A percentile compares a stretch with the other conserved stretches of the same genome.
These are phyloP conservation scores for Menidia menidia DNA, from an alignment of 2,797 vertebrate genomes.

Conservation along the genomic window DNA sequence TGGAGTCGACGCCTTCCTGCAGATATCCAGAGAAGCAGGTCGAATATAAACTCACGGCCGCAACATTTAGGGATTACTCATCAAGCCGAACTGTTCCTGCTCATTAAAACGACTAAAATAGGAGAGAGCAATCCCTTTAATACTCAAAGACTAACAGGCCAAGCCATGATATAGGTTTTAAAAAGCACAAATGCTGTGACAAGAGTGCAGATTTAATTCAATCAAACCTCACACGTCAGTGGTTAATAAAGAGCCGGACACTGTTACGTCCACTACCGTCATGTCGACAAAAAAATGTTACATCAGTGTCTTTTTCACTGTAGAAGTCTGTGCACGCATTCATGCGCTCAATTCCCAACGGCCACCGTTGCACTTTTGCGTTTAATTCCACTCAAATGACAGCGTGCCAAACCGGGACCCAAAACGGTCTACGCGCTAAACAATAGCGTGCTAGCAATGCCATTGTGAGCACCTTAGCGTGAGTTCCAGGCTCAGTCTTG, in stretches of 20 bases:
- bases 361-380: background rate
- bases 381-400: background rate
- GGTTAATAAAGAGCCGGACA: background rate
- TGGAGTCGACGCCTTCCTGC: slow-evolving; percentile 91
- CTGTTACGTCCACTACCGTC: background rate
- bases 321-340: background rate
- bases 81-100: slow-evolving; percentile 23
- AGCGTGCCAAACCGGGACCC: background rate
- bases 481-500: background rate
- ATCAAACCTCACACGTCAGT: slow-evolving; percentile 15
- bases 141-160: slow-evolving; percentile 23
- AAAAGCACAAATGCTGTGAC: slow-evolving; percentile 36
- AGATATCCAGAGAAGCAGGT: slow-evolving; percentile 94
- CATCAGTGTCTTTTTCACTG: background rate
- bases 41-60: slow-evolving; percentile 17
- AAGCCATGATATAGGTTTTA: slow-evolving; percentile 29
- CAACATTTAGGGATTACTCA: slow-evolving; percentile 42
- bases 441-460: background rate
- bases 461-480: background rate
- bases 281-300: background rate
- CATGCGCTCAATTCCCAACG: background rate
- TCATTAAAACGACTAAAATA: slow-evolving; percentile 53
- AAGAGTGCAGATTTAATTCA: slow-evolving; percentile 14
- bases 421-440: background rate
- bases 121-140: slow-evolving; percentile 48